Percentiles rank a stretch among this genome's conserved stretches.
Conservation (phyloP, 2,113 vertebrate genomes). For the Labrus mixtus region DNA sequence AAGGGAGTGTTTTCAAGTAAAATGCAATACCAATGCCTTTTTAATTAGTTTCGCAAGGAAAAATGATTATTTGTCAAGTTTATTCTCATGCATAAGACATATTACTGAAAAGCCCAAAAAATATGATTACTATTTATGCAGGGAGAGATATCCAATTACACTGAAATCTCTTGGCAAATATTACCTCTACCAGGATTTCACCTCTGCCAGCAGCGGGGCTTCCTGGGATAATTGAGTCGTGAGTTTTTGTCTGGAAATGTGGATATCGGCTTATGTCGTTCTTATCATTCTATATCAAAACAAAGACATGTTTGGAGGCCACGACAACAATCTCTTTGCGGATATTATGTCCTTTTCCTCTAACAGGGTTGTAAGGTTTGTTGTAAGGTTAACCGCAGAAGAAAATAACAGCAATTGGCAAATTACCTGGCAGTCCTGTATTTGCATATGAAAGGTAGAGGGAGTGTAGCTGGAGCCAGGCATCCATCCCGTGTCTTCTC, state of each 20-base stretch:
- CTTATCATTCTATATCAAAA: conserved; percentile 56
- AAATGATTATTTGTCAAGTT: conserved; percentile 65
- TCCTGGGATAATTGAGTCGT: conserved; percentile 68
- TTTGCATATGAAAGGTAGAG: conserved; percentile 62
- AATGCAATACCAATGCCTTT: conserved; percentile 47
- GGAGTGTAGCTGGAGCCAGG: conserved; percentile 17
- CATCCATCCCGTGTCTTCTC: conserved; percentile 18
- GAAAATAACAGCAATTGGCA: conserved; percentile 29
- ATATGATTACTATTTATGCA: conserved; percentile 79
- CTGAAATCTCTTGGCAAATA: conserved; percentile 78
- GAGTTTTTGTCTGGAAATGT: conserved; percentile 63
- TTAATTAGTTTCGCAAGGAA: conserved; percentile 64
- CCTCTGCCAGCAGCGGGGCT: conserved; percentile 67
- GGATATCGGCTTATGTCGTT: conserved; percentile 55
- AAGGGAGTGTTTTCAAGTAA: not conserved
- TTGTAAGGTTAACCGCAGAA: conserved; percentile 36
- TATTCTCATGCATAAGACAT: conserved; percentile 62
- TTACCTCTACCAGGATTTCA: conserved; percentile 74
- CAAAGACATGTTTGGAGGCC: conserved; percentile 23
- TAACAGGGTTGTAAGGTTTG: conserved; percentile 12
- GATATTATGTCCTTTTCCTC: conserved; percentile 3
- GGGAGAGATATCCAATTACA: conserved; percentile 78
- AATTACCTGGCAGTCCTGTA: conserved; percentile 30
- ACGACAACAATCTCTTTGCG: not conserved
- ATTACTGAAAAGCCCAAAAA: conserved; percentile 68